Conservation (phyloP, 1,140 invertebrate genomes). For the Aphelenchoides avenae region DNA sequence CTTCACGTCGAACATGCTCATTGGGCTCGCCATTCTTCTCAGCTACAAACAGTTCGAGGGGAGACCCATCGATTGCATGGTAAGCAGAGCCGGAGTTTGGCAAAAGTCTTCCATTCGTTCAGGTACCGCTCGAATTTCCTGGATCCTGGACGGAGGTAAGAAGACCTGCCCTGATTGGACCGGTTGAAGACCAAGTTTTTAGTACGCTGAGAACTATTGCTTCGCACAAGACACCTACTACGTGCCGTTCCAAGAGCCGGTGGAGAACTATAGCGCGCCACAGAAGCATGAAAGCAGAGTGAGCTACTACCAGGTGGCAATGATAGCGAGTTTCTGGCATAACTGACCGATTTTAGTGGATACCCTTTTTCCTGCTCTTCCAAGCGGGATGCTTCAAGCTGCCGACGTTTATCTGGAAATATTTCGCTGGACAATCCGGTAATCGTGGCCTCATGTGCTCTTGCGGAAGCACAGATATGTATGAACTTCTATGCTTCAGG, state of each 20-base stretch:
- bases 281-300: slow-evolving; percentile 31
- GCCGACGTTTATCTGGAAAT: slow-evolving; percentile 61
- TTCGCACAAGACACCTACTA: slow-evolving; percentile 55
- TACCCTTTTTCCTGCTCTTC: slow-evolving; percentile 61
- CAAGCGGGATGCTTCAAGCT: slow-evolving; percentile 61
- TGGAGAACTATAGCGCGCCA: slow-evolving; percentile 20
- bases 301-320: slow-evolving; percentile 63
- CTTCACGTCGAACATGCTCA: slow-evolving; percentile 46
- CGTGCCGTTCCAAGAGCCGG: slow-evolving; percentile 40
- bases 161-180: background rate
- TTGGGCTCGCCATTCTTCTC: slow-evolving; percentile 51
- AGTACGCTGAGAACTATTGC: slow-evolving; percentile 58
- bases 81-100: too few species aligned
- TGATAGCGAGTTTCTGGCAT: too few species aligned
- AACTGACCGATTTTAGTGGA: slow-evolving; percentile 51
- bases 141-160: slow-evolving; percentile 27
- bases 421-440: slow-evolving; percentile 58
- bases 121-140: slow-evolving; percentile 24
- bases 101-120: too few species aligned
- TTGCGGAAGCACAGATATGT: background rate
- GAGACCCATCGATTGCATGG: slow-evolving; percentile 53
- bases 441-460: too few species aligned
- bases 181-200: background rate
- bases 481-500: slow-evolving; percentile 33
- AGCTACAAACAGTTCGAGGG: slow-evolving; percentile 59